These are phyloP conservation scores for Lepetodrilus schrolli DNA, from an alignment of 2,888 invertebrate genomes.

Conservation along the genomic window DNA sequence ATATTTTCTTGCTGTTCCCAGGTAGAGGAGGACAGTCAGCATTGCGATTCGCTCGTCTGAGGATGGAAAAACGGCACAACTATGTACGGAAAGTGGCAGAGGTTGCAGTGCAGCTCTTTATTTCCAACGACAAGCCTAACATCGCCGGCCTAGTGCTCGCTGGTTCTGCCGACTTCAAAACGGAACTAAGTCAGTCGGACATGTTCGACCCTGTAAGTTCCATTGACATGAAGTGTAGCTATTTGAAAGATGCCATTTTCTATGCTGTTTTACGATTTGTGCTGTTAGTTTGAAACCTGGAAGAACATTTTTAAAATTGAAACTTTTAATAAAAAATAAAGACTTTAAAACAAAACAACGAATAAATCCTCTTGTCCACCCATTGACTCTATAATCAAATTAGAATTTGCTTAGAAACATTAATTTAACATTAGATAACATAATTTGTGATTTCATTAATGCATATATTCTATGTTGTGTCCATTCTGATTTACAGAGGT, in stretches of 20 bases:
- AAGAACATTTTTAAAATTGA: not conserved
- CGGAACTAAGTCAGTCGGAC: slow-evolving; percentile 98
- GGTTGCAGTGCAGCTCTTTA: slow-evolving; percentile 96
- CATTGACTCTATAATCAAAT: too few species aligned
- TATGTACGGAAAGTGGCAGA: slow-evolving; percentile 99
- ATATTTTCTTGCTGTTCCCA: slow-evolving; percentile 59
- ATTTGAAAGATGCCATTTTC: not conserved
- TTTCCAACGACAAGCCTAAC: slow-evolving; percentile 97
- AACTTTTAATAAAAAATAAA: not conserved
- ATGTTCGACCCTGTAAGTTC: slow-evolving; percentile 96
- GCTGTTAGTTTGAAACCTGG: not conserved
- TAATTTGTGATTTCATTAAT: not conserved
- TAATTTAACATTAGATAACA: too few species aligned
- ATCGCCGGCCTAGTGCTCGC: slow-evolving; percentile 98
- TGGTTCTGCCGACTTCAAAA: slow-evolving; percentile 99
- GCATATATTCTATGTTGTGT: not conserved
- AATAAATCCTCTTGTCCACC: too few species aligned
- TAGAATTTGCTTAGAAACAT: too few species aligned
- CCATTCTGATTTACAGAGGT: slow-evolving; percentile 80
- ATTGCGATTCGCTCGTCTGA: slow-evolving; percentile 97
- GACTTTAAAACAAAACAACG: too few species aligned
- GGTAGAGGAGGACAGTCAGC: slow-evolving; percentile 99
- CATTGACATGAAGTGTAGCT: too few species aligned
- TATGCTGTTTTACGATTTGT: not conserved
- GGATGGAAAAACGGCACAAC: slow-evolving; percentile 99